Conservation (phyloP, 2,888 invertebrate species). For the Linnaemya vulpina region DNA sequence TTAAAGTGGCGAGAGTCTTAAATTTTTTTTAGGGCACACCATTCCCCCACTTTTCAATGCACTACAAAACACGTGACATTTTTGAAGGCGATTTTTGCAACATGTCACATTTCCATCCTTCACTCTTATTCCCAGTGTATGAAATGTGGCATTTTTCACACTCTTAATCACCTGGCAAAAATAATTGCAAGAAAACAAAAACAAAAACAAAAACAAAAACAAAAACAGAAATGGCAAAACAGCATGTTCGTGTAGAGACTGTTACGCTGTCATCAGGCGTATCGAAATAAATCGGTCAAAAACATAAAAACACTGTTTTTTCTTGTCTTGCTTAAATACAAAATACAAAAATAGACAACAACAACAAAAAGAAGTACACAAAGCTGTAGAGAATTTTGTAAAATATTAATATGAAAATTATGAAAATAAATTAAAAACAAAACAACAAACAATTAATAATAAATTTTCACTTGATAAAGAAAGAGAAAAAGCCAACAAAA, state of each 20-base stretch:
- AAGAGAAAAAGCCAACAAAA: conserved; percentile 11
- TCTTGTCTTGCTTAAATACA: conserved; percentile 28
- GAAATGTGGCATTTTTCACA: not conserved
- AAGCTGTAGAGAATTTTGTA: conserved; percentile 43
- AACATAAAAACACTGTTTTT: conserved; percentile 59
- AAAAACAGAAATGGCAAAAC: conserved; percentile 18
- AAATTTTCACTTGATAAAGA: conserved; percentile 56
- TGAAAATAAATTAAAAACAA: conserved; percentile 18
- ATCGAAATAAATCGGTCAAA: conserved; percentile 73
- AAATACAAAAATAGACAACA: conserved; percentile 43
- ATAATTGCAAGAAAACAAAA: conserved; percentile 42
- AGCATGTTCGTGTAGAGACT: conserved; percentile 70
- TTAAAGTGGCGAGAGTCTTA: too few species aligned
- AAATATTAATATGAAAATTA: conserved; percentile 41
- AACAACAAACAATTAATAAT: conserved; percentile 48
- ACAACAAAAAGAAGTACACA: not conserved
- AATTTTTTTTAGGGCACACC: too few species aligned
- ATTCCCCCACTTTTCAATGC: too few species aligned
- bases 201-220: not conserved
- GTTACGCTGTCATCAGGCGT: conserved; percentile 73
- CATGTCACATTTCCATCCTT: not conserved
- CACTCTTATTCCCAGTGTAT: not conserved
- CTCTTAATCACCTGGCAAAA: conserved; percentile 25
- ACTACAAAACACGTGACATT: too few species aligned
- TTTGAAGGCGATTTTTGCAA: too few species aligned